These are phyloP conservation scores for Euclidia mi DNA, from an alignment of 2,888 invertebrate genomes.

Conservation along the genomic window DNA sequence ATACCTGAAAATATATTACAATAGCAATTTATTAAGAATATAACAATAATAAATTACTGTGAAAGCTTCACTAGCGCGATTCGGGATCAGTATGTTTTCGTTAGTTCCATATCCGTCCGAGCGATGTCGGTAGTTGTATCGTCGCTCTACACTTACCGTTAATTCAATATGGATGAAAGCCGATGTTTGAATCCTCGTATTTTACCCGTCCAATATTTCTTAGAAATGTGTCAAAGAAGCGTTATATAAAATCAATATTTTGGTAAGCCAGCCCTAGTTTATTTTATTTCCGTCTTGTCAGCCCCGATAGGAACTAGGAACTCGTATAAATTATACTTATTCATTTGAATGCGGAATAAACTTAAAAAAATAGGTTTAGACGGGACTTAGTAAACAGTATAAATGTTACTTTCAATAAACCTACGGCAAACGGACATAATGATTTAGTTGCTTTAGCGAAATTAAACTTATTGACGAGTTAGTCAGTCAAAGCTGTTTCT, in stretches of 20 bases:
- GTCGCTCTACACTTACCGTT: no score
- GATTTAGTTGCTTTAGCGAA: constrained; percentile 30
- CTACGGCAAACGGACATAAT: constrained; percentile 34
- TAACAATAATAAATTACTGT: no score
- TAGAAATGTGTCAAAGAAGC: not conserved
- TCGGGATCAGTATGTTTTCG: no score
- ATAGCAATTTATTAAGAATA: no score
- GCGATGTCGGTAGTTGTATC: no score
- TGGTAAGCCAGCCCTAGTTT: not conserved
- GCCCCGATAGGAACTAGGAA: constrained; percentile 11
- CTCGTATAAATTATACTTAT: constrained; percentile 14
- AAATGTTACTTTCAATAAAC: constrained; percentile 35
- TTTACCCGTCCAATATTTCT: not conserved
- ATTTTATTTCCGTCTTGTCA: constrained; percentile 7
- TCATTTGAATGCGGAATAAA: constrained; percentile 21
- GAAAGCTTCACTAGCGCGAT: no score
- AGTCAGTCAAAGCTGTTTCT: not conserved
- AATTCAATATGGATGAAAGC: no score
- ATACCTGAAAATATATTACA: no score
- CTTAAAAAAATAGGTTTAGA: constrained; percentile 12
- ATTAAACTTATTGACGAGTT: not conserved
- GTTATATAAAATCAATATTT: not conserved
- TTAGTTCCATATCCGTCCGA: no score
- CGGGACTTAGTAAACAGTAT: constrained; percentile 31
- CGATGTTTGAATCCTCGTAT: not conserved